A percentile compares a stretch with the other conserved stretches of the same genome.
Evolutionary conservation across 2,113 vertebrate genomes (phyloP).

Genomic region (Cervus canadensis): DNA sequence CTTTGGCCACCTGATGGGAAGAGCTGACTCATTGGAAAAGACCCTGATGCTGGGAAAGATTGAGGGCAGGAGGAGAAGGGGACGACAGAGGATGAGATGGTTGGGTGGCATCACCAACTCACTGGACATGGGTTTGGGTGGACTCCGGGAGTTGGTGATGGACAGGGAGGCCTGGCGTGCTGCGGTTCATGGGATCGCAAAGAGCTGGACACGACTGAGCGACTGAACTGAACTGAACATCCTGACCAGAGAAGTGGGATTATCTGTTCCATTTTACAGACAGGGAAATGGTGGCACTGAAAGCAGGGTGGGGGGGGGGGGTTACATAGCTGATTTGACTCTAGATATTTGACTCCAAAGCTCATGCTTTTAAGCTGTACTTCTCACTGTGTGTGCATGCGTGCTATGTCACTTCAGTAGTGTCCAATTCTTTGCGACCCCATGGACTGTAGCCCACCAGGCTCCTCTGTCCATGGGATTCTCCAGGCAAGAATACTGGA

Average conservation of each 20-base stretch:
- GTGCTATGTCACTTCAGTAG: neutral
- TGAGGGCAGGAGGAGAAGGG: no score
- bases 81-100: no score
- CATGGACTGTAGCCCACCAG: neutral
- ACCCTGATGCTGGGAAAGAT: no score
- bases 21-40: no score
- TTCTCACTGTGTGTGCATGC: neutral
- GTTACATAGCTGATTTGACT: neutral
- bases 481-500: neutral
- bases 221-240: neutral
- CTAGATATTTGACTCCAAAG: neutral
- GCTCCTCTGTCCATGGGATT: neutral
- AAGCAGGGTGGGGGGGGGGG: fast-evolving
- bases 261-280: neutral
- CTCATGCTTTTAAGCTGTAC: neutral
- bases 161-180: no score
- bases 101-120: no score
- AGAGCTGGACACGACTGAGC: no score
- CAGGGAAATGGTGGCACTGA: neutral
- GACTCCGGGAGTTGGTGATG: no score
- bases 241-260: neutral
- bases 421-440: neutral
- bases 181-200: no score
- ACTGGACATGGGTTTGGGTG: no score
- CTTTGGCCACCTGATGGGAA: no score